These are phyloP conservation scores for Pocillopora meandrina DNA, from an alignment of 92 coral and sea anemone genomes.

Conservation along the genomic window DNA sequence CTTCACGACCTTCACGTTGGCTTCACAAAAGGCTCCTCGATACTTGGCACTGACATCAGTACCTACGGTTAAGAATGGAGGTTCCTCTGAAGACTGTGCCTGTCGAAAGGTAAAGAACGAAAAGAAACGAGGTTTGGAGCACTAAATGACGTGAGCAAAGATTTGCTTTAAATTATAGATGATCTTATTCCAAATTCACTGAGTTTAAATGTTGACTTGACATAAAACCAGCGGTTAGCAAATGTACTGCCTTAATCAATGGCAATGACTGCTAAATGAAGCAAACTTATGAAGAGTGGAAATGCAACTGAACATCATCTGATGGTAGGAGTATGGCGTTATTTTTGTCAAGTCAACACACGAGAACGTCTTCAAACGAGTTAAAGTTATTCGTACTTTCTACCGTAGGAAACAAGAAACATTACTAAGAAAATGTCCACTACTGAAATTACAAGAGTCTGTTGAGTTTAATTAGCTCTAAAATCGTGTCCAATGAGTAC, in stretches of 20 bases:
- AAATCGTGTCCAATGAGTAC: neutral
- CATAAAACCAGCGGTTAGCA: constrained; percentile 54
- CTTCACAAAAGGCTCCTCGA: constrained; percentile 99
- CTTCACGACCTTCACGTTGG: constrained; percentile 92
- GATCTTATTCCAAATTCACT: constrained; percentile 55
- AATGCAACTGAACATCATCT: neutral
- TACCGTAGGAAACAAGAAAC: too few relatives aligned
- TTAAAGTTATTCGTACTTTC: too few relatives aligned
- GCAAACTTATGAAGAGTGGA: constrained; percentile 1
- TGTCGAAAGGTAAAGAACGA: constrained; percentile 60
- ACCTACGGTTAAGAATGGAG: constrained; percentile 95
- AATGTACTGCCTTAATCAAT: constrained; percentile 31
- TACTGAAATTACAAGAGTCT: too few relatives aligned
- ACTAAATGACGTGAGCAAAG: constrained; percentile 90
- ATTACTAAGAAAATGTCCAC: too few relatives aligned
- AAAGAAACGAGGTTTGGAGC: constrained; percentile 72
- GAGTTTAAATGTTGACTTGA: constrained; percentile 45
- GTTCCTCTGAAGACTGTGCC: constrained; percentile 97
- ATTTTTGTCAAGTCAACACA: neutral
- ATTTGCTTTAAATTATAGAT: constrained; percentile 90
- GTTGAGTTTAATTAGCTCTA: too few relatives aligned
- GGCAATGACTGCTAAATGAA: constrained; percentile 8
- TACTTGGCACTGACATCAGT: constrained; percentile 99
- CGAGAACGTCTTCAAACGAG: constrained; percentile 30
- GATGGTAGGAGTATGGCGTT: neutral